Conservation (phyloP, 2,113 vertebrate genomes). For the Sebastes schlegelii region DNA sequence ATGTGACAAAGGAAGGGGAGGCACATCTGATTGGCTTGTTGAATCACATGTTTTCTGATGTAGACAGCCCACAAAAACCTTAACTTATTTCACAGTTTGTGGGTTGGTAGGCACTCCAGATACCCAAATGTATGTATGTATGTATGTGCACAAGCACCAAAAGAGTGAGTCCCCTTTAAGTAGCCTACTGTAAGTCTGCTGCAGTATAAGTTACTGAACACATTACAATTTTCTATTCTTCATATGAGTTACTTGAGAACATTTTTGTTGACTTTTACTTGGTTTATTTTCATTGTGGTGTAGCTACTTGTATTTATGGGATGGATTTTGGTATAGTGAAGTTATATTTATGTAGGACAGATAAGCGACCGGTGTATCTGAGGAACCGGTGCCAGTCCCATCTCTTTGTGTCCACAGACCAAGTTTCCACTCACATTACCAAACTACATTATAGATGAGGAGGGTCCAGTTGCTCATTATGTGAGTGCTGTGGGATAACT, state of each 20-base stretch:
- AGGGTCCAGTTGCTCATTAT: slow-evolving; percentile 54
- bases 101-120: too few relatives aligned
- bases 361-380: background rate
- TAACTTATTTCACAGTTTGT: too few relatives aligned
- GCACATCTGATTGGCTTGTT: too few relatives aligned
- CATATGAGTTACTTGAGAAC: background rate
- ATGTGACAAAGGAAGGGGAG: too few relatives aligned
- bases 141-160: too few relatives aligned
- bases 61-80: too few relatives aligned
- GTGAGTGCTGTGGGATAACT: slow-evolving; percentile 15
- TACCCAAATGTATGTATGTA: too few relatives aligned
- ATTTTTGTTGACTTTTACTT: background rate
- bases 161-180: background rate
- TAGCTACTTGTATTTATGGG: background rate
- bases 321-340: background rate
- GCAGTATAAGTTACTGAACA: background rate
- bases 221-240: background rate
- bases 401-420: slow-evolving; percentile 22
- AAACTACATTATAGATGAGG: slow-evolving; percentile 79
- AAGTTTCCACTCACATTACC: slow-evolving; percentile 67
- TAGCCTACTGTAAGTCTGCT: background rate
- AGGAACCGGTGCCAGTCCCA: slow-evolving; percentile 11
- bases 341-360: background rate
- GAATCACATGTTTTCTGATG: too few relatives aligned
- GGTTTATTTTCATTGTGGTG: background rate